phyloP scores from a whole-genome alignment of 2,113 vertebrate genomes.

The Gopherus flavomarginatus region DNA sequence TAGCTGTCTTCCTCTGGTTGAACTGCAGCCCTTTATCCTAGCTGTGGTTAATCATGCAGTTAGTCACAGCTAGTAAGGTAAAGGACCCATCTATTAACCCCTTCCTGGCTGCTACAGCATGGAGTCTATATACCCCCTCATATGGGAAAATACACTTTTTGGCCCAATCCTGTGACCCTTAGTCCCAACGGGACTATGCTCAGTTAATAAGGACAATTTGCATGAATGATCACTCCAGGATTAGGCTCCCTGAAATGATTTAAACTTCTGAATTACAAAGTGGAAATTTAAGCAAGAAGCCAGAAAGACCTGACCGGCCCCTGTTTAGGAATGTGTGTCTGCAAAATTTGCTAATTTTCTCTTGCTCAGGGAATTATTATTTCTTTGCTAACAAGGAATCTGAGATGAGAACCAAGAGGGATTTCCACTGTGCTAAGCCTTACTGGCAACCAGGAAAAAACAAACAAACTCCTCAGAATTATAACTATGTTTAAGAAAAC shows the following conservation, averaged over 20 bases:
- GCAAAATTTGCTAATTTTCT: not conserved
- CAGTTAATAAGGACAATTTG: not conserved
- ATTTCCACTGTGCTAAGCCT: not conserved
- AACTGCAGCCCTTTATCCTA: not conserved
- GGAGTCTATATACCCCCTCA: not conserved
- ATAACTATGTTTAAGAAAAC: not conserved
- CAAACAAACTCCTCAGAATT: slow-evolving; percentile 22
- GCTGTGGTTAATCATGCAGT: not conserved
- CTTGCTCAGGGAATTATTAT: not conserved
- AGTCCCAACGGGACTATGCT: not conserved
- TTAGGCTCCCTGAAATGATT: not conserved
- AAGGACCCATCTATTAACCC: not conserved
- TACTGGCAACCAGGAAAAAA: slow-evolving; percentile 29
- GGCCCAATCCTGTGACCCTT: not conserved
- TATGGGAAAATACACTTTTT: not conserved
- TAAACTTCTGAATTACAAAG: not conserved
- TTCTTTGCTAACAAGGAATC: not conserved
- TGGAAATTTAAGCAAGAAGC: not conserved
- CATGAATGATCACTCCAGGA: not conserved
- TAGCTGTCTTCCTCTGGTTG: not conserved
- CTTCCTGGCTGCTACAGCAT: not conserved
- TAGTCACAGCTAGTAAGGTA: not conserved
- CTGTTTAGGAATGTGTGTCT: not conserved
- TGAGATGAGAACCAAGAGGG: not conserved
- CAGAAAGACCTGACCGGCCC: not conserved